These are phyloP conservation scores for Euclidia mi DNA, from an alignment of 2,888 invertebrate genomes.

Conservation along the genomic window DNA sequence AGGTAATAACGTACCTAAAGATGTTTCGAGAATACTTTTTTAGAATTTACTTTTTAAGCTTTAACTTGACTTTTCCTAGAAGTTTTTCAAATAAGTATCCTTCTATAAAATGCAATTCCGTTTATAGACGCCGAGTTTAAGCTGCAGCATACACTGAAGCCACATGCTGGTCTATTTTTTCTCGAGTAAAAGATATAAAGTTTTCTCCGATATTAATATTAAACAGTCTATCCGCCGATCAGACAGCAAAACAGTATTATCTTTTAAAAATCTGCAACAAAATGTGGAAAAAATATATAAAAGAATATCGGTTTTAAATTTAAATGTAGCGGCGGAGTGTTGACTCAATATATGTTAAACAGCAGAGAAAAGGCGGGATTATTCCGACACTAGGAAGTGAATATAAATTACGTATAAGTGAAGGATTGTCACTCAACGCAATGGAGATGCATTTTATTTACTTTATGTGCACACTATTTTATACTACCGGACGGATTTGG, in stretches of 20 bases:
- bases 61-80: too few species aligned
- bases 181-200: constrained; percentile 1
- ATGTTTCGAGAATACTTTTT: too few species aligned
- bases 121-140: too few species aligned
- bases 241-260: constrained; percentile 13
- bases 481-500: constrained; percentile 37
- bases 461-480: constrained; percentile 54
- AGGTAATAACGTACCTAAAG: too few species aligned
- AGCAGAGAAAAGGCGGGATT: constrained; percentile 71
- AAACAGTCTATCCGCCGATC: constrained; percentile 11
- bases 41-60: too few species aligned
- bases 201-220: constrained; percentile 9
- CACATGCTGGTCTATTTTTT: neutral
- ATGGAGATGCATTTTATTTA: constrained; percentile 61
- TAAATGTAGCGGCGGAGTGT: constrained; percentile 63
- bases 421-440: constrained; percentile 73
- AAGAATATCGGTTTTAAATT: constrained; percentile 66
- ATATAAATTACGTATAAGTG: constrained; percentile 83
- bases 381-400: constrained; percentile 77
- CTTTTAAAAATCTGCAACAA: constrained; percentile 23
- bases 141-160: too few species aligned
- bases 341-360: constrained; percentile 63
- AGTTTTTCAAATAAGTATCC: too few species aligned
- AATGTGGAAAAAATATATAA: constrained; percentile 51
- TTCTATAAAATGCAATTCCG: too few species aligned